Evolutionary conservation across 2,888 invertebrate species (phyloP).

Genomic region (Bembecia ichneumoniformis): DNA sequence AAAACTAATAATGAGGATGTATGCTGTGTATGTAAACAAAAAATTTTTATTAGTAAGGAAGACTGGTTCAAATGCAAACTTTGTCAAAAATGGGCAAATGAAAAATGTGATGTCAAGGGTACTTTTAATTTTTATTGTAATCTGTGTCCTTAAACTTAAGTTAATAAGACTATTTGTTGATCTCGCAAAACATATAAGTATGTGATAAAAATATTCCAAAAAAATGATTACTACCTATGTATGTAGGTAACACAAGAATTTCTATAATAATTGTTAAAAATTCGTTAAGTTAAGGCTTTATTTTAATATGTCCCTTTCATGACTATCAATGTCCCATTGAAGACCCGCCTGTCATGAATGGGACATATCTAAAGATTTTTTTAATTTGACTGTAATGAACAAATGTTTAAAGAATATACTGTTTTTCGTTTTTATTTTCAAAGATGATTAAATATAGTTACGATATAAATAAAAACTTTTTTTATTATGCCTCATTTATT

Average conservation of each 20-base stretch:
- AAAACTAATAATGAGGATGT: not conserved
- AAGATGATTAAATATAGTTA: too few species aligned
- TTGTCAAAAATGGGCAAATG: not conserved
- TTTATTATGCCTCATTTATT: too few species aligned
- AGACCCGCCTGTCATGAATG: not conserved
- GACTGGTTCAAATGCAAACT: not conserved
- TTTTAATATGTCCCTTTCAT: too few species aligned
- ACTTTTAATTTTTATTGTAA: not conserved
- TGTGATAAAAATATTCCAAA: not conserved
- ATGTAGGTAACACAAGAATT: too few species aligned
- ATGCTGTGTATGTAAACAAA: not conserved
- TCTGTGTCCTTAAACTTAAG: not conserved
- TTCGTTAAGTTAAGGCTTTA: too few species aligned
- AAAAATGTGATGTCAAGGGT: not conserved
- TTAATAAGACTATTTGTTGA: not conserved
- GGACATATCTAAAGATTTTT: not conserved
- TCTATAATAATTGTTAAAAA: too few species aligned
- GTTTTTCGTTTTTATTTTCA: not conserved
- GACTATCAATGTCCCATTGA: not conserved
- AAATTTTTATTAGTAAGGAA: not conserved
- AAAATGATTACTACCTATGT: too few species aligned
- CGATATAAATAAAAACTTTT: too few species aligned
- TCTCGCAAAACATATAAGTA: not conserved
- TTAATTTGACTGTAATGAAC: not conserved
- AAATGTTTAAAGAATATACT: not conserved